Evolutionary conservation across 2,797 vertebrate genomes (phyloP), one percentile per base, ranked within the genome.

Genomic region (Muscicapa comitata): DNA sequence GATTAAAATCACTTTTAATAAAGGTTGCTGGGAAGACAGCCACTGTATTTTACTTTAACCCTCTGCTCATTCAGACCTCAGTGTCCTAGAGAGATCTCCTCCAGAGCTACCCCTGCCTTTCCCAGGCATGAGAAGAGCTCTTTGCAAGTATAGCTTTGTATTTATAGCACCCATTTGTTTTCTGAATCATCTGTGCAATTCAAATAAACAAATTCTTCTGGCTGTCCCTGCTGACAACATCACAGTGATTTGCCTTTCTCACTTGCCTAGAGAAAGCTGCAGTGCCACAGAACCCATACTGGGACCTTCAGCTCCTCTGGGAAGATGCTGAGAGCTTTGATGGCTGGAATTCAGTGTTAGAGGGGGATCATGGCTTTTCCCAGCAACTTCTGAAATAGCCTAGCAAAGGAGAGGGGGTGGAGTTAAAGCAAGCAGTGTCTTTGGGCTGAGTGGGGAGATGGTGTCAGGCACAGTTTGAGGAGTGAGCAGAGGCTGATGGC

Each of bases 141-240:
- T 79, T 89, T 91, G 50, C 72, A 77, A 94, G 50, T 83, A 33
- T 31, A 90, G 67, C 65, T 83, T 90, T 83, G 28, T 96, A 95
- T 91, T 94, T 95, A 94, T 96, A 94, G 95, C 85, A 65, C 29
- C 68, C 72, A 61, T 93, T 96, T 94, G 89, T 96, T 96, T 96
- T 94, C 89, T 68, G 92, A 94, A 90, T 88, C 82, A 94, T 94
- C 82, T 75, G 28, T 94, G 91, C 76, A 80, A 81, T 94, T 94
- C 87, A 89, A 33, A 40, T 90, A 94, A 86, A 86, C 83, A 86
- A 86, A 89, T 71, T 85, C 74, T 75, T 78, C 80, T 81, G 70
- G 28, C 47, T 94, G 11, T 88, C 35, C 65, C 79, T 73, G 48
- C 72, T 90, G 61, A 74, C 76, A 94, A 4, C 87, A 68, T 77